phyloP scores from a whole-genome alignment of 2,113 vertebrate species.

The Tragelaphus imberbis region DNA sequence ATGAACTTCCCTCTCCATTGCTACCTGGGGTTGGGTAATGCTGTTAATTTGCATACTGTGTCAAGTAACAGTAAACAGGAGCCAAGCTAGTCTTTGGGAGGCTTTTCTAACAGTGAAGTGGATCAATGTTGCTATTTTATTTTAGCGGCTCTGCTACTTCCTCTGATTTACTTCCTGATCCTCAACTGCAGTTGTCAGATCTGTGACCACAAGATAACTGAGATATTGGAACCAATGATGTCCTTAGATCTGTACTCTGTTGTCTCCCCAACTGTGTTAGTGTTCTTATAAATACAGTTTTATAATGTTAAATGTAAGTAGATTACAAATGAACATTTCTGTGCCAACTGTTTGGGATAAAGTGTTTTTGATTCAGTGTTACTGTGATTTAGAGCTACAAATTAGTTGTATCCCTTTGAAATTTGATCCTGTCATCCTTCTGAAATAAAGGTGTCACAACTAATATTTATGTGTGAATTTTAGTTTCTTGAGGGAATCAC shows the following conservation, averaged over 20 bases:
- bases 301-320: not conserved
- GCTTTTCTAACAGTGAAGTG: not conserved
- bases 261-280: not conserved
- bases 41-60: not conserved
- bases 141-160: not conserved
- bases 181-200: not conserved
- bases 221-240: not conserved
- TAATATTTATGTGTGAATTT: not conserved
- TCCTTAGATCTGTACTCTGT: not conserved
- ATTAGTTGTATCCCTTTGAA: not conserved
- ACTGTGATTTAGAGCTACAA: not conserved
- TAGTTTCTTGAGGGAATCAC: not conserved
- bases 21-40: not conserved
- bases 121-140: not conserved
- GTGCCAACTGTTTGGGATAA: not conserved
- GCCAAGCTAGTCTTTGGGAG: not conserved
- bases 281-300: not conserved
- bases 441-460: constrained; percentile 56
- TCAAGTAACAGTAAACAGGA: not conserved
- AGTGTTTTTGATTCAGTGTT: constrained; percentile 39
- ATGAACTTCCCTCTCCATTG: not conserved
- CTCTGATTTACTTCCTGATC: not conserved
- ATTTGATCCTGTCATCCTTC: not conserved
- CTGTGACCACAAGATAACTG: not conserved
- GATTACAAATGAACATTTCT: constrained; percentile 1